These are phyloP conservation scores for Coluber constrictor DNA, from an alignment of 2,797 vertebrate species.

Conservation along the genomic window DNA sequence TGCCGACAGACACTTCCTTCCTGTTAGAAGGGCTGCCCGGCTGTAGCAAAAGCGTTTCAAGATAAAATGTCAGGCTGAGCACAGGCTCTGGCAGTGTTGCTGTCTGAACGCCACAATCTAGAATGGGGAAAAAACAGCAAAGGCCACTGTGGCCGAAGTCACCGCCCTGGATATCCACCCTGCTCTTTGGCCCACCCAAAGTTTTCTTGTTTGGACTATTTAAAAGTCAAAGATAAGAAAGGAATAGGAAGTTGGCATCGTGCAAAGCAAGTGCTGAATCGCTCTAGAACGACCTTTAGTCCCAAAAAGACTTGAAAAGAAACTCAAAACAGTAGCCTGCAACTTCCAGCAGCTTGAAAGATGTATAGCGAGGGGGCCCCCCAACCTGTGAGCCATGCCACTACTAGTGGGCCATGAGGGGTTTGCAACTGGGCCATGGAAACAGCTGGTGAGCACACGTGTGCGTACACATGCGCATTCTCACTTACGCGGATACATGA, in stretches of 20 bases:
- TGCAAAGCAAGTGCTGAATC: not conserved
- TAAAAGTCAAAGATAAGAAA: not conserved
- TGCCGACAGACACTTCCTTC: not conserved
- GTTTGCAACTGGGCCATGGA: too few relatives aligned
- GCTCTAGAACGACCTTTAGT: not conserved
- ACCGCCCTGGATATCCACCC: not conserved
- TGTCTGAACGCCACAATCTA: not conserved
- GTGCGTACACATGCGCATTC: too few relatives aligned
- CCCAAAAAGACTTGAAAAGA: not conserved
- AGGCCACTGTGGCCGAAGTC: not conserved
- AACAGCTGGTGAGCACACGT: accelerated
- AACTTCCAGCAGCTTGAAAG: not conserved
- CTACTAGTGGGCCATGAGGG: too few relatives aligned
- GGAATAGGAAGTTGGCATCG: not conserved
- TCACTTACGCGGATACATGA: too few relatives aligned
- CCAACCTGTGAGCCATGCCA: too few relatives aligned
- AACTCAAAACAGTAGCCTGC: not conserved
- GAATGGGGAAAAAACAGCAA: not conserved
- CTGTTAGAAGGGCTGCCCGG: not conserved
- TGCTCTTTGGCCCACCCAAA: not conserved
- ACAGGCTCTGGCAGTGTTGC: not conserved
- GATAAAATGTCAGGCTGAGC: not conserved
- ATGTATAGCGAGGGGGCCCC: too few relatives aligned
- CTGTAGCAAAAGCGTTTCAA: not conserved
- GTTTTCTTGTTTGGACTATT: not conserved